Evolutionary conservation across 2,113 vertebrate species (phyloP), one percentile per base, ranked within the genome.

Genomic region (Rhea pennata): DNA sequence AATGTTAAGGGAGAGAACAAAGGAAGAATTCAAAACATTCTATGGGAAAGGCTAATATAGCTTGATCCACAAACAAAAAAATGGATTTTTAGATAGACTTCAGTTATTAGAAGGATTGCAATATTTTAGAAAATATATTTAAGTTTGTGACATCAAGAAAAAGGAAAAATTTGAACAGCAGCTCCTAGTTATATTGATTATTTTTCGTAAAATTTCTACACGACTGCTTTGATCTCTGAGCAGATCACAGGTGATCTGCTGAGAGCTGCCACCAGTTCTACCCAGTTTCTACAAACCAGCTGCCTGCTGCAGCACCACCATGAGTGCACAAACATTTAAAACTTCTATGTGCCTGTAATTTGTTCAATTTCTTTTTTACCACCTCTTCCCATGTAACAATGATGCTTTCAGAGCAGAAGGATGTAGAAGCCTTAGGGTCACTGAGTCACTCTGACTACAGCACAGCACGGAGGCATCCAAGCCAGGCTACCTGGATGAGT

Each of bases 1-100:
- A 10, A 5, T 3, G 97, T 99, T 97, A 99, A 99, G 98, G 98
- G 81, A 94, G 58, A 94, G 44, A 94, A 82, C 39, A 86, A 40
- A 84, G 3, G 9, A 46, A 21, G 33, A 21, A 27, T 48, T 59
- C 16, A 61, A 87, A 88, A 61, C 27, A 53, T 53, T 58, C 36
- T 54, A 26, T 0, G 2, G 27, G 8, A 88, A 92, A 74, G 16
- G 48, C 12, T 53, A 22, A 7, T 11, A 39, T 9, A 42, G 79
- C 42, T 73, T 67, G 53, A 58, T 26, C 61, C 42, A 31, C 26
- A 72, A 46, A 83, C 56, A n/a, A 26, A 88, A 90, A 86, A 58
- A 10, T 1, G 3, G 19, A 56, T 36, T 86, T 74, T 46, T 73
- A 62, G 73, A 74, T 4, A 8, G 46, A 66, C 54, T 82, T 69